Evolutionary conservation across 2,888 invertebrate genomes (phyloP), one percentile per base, ranked within the genome.

Genomic region (Maniola hyperantus): DNA sequence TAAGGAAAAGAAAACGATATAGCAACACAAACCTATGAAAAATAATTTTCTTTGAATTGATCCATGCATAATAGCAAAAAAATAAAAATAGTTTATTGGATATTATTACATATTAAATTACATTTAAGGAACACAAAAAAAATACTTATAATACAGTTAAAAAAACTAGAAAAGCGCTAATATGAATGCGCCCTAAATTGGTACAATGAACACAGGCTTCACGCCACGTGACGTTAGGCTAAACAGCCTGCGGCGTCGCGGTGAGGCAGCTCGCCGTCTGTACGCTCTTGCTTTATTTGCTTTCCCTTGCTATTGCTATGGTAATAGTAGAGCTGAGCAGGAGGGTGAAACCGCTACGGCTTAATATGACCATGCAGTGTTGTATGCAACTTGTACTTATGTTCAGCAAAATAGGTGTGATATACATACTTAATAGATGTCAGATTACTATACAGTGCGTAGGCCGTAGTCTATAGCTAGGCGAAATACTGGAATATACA

Each of bases 281-380:
- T 8, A 10, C 10, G 36, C 1, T 1, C 18, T 39, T 55, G 39
- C 39, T 55, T 55, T 55, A 39, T 55, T 55, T 34, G 34, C n/a
- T n/a, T 18, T 51, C 0, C 53, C 42, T 48, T 15, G 8, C 48
- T 8, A 18, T 51, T 26, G 46, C 46, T 48, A 48, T 18, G 50
- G 50, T 48, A 48, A 48, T 48, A 26, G 26, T 1, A 20, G 13
- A 39, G 36, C 36, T 8, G 1, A 7, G 39, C 7, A 39, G 55
- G 11, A 15, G 39, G 36, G 55, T 39, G 36, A 55, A 55, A 55
- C 39, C 39, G 55, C 55, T 18, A 36, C 10, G 8, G 39, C 55
- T 54, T 54, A 8, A 34, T 34, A 26, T 33, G 33, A 20, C 51
- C 51, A 51, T 2, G 13, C n/a, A 13, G 13, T 13, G 13, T 4